Conservation (phyloP, 2,113 vertebrate species). For the Benitochromis conjunctus region DNA sequence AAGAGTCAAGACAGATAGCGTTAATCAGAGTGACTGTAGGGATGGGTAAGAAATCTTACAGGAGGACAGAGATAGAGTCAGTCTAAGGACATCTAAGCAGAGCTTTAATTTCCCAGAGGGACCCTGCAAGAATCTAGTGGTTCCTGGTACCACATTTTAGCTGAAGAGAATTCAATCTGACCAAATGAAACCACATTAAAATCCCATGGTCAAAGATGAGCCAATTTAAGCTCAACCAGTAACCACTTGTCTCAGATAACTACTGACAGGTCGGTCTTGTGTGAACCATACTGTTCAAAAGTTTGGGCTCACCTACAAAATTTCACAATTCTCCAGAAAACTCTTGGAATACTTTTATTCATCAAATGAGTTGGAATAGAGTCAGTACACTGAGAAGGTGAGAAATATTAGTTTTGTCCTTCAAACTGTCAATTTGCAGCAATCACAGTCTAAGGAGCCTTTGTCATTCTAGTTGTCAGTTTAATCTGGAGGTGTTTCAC, state of each 20-base stretch:
- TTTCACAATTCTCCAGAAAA: background rate
- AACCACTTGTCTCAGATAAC: background rate
- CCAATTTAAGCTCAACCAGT: slow-evolving; percentile 27
- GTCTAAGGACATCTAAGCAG: slow-evolving; percentile 12
- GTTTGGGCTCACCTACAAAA: background rate
- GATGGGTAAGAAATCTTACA: background rate
- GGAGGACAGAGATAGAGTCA: background rate
- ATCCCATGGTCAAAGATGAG: slow-evolving; percentile 1
- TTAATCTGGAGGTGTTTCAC: background rate
- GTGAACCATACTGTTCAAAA: background rate
- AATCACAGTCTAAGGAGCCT: background rate
- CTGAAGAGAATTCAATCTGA: background rate
- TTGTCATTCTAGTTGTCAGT: background rate
- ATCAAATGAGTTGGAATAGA: background rate
- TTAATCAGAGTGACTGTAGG: background rate
- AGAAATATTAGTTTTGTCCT: background rate
- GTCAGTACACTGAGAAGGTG: background rate
- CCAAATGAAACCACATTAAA: slow-evolving; percentile 26
- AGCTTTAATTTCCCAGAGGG: slow-evolving; percentile 44
- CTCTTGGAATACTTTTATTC: background rate
- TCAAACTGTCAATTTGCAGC: background rate
- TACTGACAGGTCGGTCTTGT: background rate
- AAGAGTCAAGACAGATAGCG: background rate
- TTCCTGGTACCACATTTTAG: background rate
- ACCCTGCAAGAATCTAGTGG: background rate